Conservation (phyloP, 1,140 invertebrate species). For the Coboldia fuscipes region DNA sequence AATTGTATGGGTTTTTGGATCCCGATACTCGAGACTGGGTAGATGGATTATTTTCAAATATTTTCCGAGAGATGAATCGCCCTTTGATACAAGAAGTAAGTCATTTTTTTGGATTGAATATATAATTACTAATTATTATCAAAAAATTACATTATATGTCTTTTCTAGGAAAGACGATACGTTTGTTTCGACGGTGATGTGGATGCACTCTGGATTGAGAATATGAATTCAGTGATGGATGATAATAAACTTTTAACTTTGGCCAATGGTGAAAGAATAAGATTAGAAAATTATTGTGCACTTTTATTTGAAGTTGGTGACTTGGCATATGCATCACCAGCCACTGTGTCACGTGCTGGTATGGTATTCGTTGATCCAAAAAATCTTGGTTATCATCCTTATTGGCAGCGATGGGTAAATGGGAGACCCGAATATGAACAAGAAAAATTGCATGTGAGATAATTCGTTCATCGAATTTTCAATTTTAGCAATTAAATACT, state of each 20-base stretch:
- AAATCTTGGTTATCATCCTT: conserved; percentile 67
- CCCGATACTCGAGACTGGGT: conserved; percentile 75
- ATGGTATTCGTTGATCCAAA: conserved; percentile 89
- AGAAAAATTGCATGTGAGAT: conserved; percentile 9
- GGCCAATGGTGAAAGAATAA: conserved; percentile 75
- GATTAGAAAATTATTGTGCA: conserved; percentile 56
- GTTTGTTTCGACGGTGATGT: conserved; percentile 86
- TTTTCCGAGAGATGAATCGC: conserved; percentile 78
- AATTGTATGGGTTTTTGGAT: conserved; percentile 76
- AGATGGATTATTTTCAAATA: conserved; percentile 72
- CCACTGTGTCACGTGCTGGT: conserved; percentile 73
- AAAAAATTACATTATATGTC: background rate
- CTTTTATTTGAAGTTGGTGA: conserved; percentile 80
- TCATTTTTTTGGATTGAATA: conserved; percentile 2
- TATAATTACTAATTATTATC: background rate
- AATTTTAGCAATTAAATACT: background rate
- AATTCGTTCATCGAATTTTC: too few relatives aligned
- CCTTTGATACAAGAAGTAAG: conserved; percentile 31
- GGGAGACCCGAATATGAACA: conserved; percentile 9
- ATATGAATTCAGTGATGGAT: conserved; percentile 94
- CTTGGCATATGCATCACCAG: conserved; percentile 72
- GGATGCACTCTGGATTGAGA: conserved; percentile 84
- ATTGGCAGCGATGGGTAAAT: conserved; percentile 54
- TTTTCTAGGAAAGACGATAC: conserved; percentile 42
- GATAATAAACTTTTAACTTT: conserved; percentile 76